Evolutionary conservation across 2,797 vertebrate genomes (phyloP), one percentile per base, ranked within the genome.

Genomic region (Xiphorhynchus erythropygius): DNA sequence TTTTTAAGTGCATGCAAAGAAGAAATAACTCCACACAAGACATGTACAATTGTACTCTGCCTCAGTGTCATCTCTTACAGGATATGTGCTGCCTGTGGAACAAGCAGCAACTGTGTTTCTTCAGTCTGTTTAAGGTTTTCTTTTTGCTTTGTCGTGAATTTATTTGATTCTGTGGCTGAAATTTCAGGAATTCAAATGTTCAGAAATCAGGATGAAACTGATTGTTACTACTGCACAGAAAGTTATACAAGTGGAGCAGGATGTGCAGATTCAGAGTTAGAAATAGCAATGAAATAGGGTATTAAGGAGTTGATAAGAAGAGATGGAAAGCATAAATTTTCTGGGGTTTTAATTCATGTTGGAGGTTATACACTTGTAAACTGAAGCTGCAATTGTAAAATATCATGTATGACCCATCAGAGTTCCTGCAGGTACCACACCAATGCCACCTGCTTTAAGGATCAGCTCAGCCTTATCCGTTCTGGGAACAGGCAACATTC

Each of bases 291-390:
- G 30, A 67, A 52, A 47, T 59, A 25, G 16, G 16, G 25, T 11
- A 12, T 13, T 35, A 47, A 60, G 33, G 41, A 50, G 14, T 22
- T 50, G 30, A 11, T 52, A 42, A 62, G 41, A 47, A 57, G 42
- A 32, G n/a, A 46, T 28, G 5, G 19, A 70, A 84, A 79, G 4
- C 3, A 14, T 6, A 7, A 11, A 8, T 67, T 71, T 59, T 37
- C 19, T 55, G 32, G 1, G 10, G 14, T 78, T 65, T 78, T 32
- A 44, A 62, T 55, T 75, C 9, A 7, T 13, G 8, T n/a, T 57
- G 32, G 23, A 73, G 46, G 13, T 24, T 65, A 0, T 3, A 35
- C 15, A 15, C 13, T 46, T 0, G 0, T 32, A 60, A 76, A 16
- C n/a, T 74, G 18, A 77, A 63, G 19, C 33, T 81, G 27, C 17